A percentile compares a stretch with the other conserved stretches of the same genome.
phyloP scores from a whole-genome alignment of 1,140 invertebrate species.

The Chelonus insularis region DNA sequence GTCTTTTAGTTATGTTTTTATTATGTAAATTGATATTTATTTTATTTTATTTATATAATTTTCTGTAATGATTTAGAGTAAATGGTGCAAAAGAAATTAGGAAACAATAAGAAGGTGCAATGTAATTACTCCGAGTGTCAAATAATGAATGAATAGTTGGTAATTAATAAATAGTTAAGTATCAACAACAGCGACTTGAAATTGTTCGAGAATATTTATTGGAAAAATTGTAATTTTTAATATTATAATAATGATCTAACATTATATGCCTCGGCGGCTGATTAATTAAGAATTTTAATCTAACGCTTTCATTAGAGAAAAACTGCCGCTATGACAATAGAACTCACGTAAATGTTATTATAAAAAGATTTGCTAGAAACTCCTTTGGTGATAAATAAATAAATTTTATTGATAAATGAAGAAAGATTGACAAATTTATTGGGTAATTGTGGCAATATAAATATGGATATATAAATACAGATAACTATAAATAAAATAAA shows the following conservation, averaged over 20 bases:
- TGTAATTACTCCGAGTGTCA: conserved; percentile 33
- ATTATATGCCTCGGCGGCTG: conserved; percentile 25
- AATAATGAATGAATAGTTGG: conserved; percentile 25
- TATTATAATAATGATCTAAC: conserved; percentile 51
- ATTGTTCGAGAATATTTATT: conserved; percentile 55
- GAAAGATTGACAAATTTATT: no score
- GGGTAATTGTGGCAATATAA: no score
- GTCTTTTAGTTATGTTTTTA: conserved; percentile 21
- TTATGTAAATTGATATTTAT: conserved; percentile 18
- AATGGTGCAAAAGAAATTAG: conserved; percentile 26
- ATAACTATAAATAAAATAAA: no score
- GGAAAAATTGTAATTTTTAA: conserved; percentile 30
- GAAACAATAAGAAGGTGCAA: conserved; percentile 38
- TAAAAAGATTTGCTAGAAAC: no score
- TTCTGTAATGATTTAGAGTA: neutral
- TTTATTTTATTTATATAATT: conserved; percentile 2
- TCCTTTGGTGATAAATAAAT: no score
- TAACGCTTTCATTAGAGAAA: conserved; percentile 35
- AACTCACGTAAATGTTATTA: no score
- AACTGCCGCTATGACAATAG: conserved; percentile 49
- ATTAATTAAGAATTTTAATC: conserved; percentile 32
- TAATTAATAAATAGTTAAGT: conserved; percentile 13
- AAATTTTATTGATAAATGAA: no score
- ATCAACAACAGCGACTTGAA: conserved; percentile 49
- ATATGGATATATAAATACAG: no score